Conservation (phyloP, 2,113 vertebrate genomes). For the Cheilinus undulatus region DNA sequence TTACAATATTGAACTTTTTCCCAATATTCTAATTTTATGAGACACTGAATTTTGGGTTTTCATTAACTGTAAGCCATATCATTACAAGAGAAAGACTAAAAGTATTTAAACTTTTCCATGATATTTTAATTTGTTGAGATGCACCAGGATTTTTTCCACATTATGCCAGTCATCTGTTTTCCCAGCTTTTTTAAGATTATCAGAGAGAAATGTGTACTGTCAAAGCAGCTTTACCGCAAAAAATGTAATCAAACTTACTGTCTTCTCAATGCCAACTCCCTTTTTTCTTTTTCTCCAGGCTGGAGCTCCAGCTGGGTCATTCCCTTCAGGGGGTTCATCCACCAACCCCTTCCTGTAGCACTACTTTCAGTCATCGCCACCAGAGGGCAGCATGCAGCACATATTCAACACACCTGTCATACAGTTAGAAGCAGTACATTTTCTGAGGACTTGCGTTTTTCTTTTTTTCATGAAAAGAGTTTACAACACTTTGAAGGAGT, state of each 20-base stretch:
- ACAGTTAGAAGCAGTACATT: slow-evolving; percentile 88
- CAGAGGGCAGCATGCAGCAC: slow-evolving; percentile 89
- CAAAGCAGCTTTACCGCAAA: no score
- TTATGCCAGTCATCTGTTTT: no score
- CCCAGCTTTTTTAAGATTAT: neutral
- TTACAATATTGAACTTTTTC: no score
- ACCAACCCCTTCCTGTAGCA: slow-evolving; percentile 99
- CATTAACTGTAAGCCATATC: no score
- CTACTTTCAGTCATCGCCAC: slow-evolving; percentile 84
- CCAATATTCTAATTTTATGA: no score
- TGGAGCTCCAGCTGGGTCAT: slow-evolving; percentile 91
- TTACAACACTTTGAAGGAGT: slow-evolving; percentile 80
- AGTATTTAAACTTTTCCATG: no score
- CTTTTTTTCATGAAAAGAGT: slow-evolving; percentile 54
- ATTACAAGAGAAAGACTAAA: no score
- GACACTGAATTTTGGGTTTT: no score
- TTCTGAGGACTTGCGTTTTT: slow-evolving; percentile 73
- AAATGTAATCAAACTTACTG: no score
- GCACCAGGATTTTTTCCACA: no score
- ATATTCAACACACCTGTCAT: slow-evolving; percentile 89
- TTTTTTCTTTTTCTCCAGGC: slow-evolving; percentile 83
- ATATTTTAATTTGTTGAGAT: no score
- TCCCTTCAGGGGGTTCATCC: slow-evolving; percentile 91
- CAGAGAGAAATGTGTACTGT: neutral
- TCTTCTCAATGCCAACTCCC: neutral